Conservation (phyloP, 1,140 invertebrate genomes). For the Vollenhovia emeryi region DNA sequence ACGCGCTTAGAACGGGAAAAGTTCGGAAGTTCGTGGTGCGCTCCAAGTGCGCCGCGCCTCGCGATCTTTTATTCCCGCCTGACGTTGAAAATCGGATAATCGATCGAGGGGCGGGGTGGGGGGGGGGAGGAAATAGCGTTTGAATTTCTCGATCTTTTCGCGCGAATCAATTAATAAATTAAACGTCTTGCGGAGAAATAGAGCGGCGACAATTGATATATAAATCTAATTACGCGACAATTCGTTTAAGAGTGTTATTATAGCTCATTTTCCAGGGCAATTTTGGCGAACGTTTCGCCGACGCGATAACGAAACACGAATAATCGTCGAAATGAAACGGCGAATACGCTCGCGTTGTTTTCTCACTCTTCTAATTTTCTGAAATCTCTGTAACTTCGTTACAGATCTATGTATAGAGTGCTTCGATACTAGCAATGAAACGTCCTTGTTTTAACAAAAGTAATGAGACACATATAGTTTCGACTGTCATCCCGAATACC, state of each 20-base stretch:
- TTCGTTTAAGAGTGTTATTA: slow-evolving; percentile 14
- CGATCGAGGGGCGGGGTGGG: background rate
- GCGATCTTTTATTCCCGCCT: background rate
- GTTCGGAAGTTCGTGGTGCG: slow-evolving; percentile 29
- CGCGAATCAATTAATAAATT: slow-evolving; percentile 15
- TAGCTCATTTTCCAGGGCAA: background rate
- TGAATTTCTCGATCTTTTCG: background rate
- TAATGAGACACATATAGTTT: background rate
- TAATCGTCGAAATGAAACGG: background rate
- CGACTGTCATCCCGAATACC: background rate
- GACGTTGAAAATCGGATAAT: background rate
- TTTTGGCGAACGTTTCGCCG: background rate
- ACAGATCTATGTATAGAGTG: background rate
- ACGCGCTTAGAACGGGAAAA: slow-evolving; percentile 51
- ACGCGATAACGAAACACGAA: background rate
- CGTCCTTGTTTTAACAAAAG: background rate
- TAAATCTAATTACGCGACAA: slow-evolving; percentile 23
- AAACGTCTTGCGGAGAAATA: background rate
- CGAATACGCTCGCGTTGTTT: background rate
- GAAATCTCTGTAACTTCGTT: background rate
- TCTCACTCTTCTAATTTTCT: background rate
- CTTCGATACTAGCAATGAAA: background rate
- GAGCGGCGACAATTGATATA: background rate
- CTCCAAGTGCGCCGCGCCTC: background rate
- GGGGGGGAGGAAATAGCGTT: background rate